A percentile compares a stretch with the other conserved stretches of the same genome.
Conservation (phyloP, 2,113 vertebrate genomes). For the Parus major region DNA sequence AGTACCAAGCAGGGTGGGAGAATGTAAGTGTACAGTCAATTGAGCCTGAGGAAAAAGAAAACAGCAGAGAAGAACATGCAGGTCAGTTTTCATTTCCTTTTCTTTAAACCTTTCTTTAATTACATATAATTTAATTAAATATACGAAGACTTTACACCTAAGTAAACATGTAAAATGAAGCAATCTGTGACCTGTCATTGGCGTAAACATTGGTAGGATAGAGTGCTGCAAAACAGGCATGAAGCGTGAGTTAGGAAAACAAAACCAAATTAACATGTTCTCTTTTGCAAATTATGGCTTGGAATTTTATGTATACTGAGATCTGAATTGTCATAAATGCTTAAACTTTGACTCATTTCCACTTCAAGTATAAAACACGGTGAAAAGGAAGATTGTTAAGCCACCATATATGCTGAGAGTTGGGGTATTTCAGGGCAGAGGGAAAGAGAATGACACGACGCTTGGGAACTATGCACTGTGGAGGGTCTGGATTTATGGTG, state of each 20-base stretch:
- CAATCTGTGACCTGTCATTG: not conserved
- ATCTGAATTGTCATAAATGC: not conserved
- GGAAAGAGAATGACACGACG: not conserved
- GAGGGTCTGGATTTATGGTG: not conserved
- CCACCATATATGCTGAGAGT: not conserved
- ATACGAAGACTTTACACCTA: not conserved
- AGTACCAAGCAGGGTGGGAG: constrained; percentile 95
- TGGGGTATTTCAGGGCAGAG: not conserved
- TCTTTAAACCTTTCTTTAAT: not conserved
- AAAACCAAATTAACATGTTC: not conserved
- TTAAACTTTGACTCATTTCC: not conserved
- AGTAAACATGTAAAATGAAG: not conserved
- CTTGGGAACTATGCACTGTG: not conserved
- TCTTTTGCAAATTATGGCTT: not conserved
- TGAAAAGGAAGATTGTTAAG: not conserved
- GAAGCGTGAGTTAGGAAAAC: not conserved
- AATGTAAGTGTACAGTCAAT: constrained; percentile 91
- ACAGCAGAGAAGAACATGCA: not conserved
- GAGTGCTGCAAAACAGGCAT: not conserved
- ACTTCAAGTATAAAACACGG: not conserved
- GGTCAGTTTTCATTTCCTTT: not conserved
- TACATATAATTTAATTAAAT: not conserved
- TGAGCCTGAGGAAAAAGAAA: constrained; percentile 68
- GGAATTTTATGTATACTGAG: not conserved
- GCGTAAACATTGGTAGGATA: not conserved